Evolutionary conservation across 2,797 vertebrate species (phyloP).

Genomic region (Cossypha caffra): DNA sequence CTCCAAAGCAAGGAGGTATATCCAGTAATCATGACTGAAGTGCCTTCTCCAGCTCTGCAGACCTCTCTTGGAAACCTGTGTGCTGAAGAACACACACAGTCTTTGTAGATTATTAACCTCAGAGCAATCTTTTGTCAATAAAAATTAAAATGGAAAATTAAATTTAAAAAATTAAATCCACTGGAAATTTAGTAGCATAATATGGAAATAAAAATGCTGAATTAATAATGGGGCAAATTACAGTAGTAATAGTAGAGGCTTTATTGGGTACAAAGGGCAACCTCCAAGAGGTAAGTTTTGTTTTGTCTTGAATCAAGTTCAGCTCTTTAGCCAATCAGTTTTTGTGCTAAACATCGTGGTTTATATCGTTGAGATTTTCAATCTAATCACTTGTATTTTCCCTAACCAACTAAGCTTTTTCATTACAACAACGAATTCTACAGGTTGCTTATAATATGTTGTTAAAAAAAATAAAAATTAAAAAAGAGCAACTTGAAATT

Average conservation of each 20-base stretch:
- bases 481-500: not conserved
- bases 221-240: not conserved
- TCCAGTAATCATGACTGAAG: not conserved
- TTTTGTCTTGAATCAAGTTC: not conserved
- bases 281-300: not conserved
- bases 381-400: not conserved
- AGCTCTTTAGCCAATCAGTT: not conserved
- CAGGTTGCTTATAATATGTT: not conserved
- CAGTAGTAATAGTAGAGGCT: not conserved
- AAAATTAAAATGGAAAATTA: not conserved
- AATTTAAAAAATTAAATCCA: not conserved
- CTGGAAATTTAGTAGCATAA: not conserved
- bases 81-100: not conserved
- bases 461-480: not conserved
- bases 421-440: not conserved
- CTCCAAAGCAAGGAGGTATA: not conserved
- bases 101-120: not conserved
- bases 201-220: not conserved
- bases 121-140: not conserved
- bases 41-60: not conserved
- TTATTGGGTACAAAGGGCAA: not conserved
- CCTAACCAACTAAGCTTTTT: not conserved
- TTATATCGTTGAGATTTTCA: not conserved
- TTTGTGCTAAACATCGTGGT: not conserved
- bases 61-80: not conserved